Evolutionary conservation across 1,140 invertebrate species (phyloP).

Genomic region (Asbolus verrucosus): DNA sequence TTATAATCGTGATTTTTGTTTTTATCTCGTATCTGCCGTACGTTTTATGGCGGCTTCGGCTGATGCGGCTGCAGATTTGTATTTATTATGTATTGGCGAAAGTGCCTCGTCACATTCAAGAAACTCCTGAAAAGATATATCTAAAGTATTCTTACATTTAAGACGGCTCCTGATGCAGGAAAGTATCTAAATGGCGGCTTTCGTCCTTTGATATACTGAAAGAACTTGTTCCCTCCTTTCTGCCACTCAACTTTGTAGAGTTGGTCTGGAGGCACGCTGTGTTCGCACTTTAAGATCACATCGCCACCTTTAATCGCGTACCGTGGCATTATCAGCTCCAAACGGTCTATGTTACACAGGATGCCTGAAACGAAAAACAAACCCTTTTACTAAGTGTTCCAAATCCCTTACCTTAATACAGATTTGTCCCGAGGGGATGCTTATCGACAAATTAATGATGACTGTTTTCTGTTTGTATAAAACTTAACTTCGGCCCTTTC

Average conservation of each 20-base stretch:
- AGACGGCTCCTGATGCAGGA: constrained; percentile 74
- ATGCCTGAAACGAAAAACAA: constrained; percentile 57
- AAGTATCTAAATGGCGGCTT: constrained; percentile 78
- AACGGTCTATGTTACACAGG: constrained; percentile 59
- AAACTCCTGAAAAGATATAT: not conserved
- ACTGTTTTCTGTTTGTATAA: too few species aligned
- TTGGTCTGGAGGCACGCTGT: constrained; percentile 73
- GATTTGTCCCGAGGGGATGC: too few species aligned
- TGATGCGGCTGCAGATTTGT: too few species aligned
- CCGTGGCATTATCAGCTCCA: constrained; percentile 63
- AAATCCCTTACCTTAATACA: too few species aligned
- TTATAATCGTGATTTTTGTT: not conserved
- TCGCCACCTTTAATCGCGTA: constrained; percentile 62
- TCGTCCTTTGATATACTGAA: constrained; percentile 81
- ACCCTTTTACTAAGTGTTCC: not conserved
- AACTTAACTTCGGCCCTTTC: too few species aligned
- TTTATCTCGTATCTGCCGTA: too few species aligned
- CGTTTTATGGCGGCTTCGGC: too few species aligned
- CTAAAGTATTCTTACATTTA: constrained; percentile 76
- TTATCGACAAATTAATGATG: too few species aligned
- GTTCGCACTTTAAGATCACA: constrained; percentile 72
- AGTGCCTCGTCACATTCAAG: not conserved
- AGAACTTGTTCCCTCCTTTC: constrained; percentile 79
- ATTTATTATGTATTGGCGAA: too few species aligned
- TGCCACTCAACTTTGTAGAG: constrained; percentile 81